A percentile compares a stretch with the other conserved stretches of the same genome.
These are phyloP conservation scores for Panagrolaimus sp. DNA, from an alignment of 1,140 invertebrate genomes.

Conservation along the genomic window DNA sequence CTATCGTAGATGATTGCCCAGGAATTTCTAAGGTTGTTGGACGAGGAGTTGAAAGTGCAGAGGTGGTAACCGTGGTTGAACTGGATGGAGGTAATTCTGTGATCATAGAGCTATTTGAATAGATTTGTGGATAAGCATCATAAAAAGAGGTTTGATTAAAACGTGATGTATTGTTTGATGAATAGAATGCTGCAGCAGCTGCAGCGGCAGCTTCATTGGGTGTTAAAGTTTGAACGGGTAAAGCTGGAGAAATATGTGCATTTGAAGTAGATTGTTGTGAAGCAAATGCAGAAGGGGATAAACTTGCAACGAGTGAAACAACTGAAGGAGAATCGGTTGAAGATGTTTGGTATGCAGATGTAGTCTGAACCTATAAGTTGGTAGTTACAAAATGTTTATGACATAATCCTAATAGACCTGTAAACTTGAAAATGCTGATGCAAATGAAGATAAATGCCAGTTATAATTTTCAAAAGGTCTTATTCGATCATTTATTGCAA, in stretches of 20 bases:
- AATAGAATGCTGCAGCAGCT: constrained; percentile 10
- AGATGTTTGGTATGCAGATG: not conserved
- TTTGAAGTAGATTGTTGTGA: not conserved
- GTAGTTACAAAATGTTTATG: not conserved
- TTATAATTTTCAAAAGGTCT: constrained; percentile 10
- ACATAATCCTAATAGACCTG: not conserved
- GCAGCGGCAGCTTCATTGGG: not conserved
- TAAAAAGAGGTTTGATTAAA: constrained; percentile 2
- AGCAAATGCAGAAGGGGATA: not conserved
- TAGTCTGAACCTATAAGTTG: constrained; percentile 9
- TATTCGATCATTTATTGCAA: not conserved
- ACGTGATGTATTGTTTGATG: not conserved
- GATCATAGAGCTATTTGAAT: not conserved
- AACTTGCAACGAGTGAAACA: not conserved
- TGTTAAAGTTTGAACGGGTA: constrained; percentile 4
- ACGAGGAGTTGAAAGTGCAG: not conserved
- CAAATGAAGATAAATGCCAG: constrained; percentile 5
- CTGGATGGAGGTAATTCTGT: not conserved
- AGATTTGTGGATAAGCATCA: constrained; percentile 3
- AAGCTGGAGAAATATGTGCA: constrained; percentile 3
- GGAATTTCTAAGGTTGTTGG: not conserved
- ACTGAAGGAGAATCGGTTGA: not conserved
- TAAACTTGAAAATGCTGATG: constrained; percentile 12
- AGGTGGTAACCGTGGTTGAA: not conserved
- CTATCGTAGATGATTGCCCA: not conserved